phyloP scores from a whole-genome alignment of 2,888 invertebrate genomes.

The Drosophila mimica region DNA sequence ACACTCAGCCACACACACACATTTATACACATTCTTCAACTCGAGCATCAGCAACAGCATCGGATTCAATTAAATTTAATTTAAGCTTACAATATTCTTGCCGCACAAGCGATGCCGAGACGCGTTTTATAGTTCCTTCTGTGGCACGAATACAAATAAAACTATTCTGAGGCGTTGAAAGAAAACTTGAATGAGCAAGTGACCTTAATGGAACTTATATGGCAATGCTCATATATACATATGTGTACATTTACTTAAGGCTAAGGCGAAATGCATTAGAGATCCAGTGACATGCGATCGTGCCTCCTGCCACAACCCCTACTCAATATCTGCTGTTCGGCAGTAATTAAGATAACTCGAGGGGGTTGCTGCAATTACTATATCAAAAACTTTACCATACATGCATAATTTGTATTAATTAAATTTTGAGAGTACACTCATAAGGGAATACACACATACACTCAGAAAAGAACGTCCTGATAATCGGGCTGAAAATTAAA shows the following conservation, averaged over 20 bases:
- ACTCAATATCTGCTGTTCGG: constrained; percentile 15
- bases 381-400: constrained; percentile 52
- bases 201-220: constrained; percentile 81
- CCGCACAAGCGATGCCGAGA: constrained; percentile 27
- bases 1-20: constrained; percentile 9
- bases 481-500: neutral
- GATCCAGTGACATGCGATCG: constrained; percentile 42
- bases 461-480: neutral
- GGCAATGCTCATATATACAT: constrained; percentile 20
- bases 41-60: constrained; percentile 55
- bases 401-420: constrained; percentile 76
- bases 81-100: constrained; percentile 77
- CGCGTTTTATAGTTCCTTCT: constrained; percentile 43
- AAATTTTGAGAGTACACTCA: constrained; percentile 57
- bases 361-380: constrained; percentile 67
- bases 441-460: neutral
- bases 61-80: constrained; percentile 84
- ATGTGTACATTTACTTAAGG: constrained; percentile 17
- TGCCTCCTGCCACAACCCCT: neutral
- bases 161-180: constrained; percentile 49
- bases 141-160: constrained; percentile 14
- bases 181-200: constrained; percentile 69
- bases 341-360: constrained; percentile 52
- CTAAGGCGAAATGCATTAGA: constrained; percentile 49
- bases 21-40: constrained; percentile 26